Conservation (phyloP, 2,113 vertebrate genomes). For the Oenanthe melanoleuca region DNA sequence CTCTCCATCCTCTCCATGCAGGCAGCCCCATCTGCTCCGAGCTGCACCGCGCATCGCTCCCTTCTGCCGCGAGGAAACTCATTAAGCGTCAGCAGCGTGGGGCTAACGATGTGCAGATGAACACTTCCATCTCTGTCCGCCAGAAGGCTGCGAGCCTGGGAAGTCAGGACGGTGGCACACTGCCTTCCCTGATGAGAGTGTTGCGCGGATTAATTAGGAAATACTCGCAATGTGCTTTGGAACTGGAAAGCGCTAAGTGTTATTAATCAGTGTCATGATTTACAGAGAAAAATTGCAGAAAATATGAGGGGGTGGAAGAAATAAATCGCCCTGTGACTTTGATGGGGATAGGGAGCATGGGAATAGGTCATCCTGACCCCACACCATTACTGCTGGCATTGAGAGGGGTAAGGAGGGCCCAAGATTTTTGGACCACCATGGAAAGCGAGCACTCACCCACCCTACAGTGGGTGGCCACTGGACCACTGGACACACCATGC, state of each 20-base stretch:
- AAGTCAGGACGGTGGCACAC: neutral
- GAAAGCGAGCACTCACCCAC: neutral
- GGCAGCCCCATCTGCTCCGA: neutral
- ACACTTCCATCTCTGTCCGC: slow-evolving; percentile 26
- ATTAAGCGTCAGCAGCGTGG: slow-evolving; percentile 11
- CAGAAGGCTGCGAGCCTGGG: neutral
- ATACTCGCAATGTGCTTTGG: neutral
- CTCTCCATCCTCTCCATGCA: neutral
- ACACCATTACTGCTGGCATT: neutral
- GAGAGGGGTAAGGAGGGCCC: accelerated
- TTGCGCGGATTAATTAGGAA: slow-evolving; percentile 45
- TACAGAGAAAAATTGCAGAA: slow-evolving; percentile 28
- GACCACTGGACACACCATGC: accelerated
- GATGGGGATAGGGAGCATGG: neutral
- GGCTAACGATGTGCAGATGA: slow-evolving; percentile 22
- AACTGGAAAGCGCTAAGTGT: neutral
- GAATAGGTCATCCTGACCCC: neutral
- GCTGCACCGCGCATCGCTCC: accelerated
- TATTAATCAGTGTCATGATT: slow-evolving; percentile 33
- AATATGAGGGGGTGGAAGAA: neutral
- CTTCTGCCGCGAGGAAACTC: slow-evolving; percentile 44
- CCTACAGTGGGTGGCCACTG: neutral
- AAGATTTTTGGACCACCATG: accelerated
- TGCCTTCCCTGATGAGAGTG: neutral
- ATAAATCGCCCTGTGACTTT: neutral